These are phyloP conservation scores for Thalassoma bifasciatum DNA, from an alignment of 2,113 vertebrate genomes.

Conservation along the genomic window DNA sequence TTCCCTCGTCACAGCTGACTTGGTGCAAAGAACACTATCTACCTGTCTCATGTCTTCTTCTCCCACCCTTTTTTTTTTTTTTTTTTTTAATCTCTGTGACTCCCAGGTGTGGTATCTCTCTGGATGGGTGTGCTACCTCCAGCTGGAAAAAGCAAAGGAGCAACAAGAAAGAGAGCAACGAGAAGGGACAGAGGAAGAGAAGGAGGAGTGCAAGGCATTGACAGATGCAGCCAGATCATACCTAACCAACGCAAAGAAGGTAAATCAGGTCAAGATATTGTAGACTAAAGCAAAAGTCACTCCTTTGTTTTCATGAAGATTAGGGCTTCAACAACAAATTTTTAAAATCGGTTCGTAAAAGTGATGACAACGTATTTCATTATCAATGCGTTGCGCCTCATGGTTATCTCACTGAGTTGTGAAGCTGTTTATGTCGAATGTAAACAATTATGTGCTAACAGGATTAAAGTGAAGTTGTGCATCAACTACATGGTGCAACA, in stretches of 20 bases:
- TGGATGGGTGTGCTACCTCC: slow-evolving; percentile 84
- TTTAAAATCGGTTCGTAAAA: too few species aligned
- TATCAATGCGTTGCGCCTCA: too few species aligned
- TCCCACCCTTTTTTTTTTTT: neutral
- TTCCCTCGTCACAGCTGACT: slow-evolving; percentile 52
- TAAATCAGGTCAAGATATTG: slow-evolving; percentile 43
- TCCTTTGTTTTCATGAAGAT: neutral
- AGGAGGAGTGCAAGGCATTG: slow-evolving; percentile 78
- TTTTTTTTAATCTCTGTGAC: slow-evolving; percentile 55
- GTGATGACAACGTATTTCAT: too few species aligned
- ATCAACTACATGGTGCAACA: too few species aligned
- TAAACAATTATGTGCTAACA: too few species aligned
- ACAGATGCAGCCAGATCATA: slow-evolving; percentile 79
- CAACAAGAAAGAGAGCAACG: slow-evolving; percentile 75
- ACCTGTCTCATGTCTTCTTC: slow-evolving; percentile 12
- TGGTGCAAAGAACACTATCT: slow-evolving; percentile 41
- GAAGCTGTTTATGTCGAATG: too few species aligned
- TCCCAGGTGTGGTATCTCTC: slow-evolving; percentile 86
- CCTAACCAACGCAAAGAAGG: slow-evolving; percentile 83
- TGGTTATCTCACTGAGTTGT: too few species aligned
- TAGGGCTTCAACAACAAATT: too few species aligned
- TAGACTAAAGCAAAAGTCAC: neutral
- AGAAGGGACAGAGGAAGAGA: slow-evolving; percentile 68
- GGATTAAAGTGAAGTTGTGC: too few species aligned
- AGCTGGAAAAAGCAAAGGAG: slow-evolving; percentile 70